phyloP scores from a whole-genome alignment of 2,888 invertebrate genomes.

The Hedychridium roseum region DNA sequence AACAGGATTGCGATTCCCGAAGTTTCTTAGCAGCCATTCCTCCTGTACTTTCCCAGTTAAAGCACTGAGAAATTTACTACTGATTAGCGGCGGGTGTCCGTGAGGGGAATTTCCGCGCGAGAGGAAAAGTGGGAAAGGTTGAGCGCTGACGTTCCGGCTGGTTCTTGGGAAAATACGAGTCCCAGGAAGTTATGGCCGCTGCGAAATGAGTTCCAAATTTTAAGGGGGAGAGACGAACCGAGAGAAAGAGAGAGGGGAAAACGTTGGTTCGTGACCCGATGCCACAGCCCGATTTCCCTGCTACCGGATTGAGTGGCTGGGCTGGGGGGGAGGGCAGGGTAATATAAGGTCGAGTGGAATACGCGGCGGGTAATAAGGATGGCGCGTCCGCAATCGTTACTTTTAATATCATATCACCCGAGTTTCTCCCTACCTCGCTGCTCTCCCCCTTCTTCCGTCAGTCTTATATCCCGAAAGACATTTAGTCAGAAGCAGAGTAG shows the following conservation, averaged over 20 bases:
- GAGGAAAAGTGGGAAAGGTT: no score
- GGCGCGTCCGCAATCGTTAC: conserved; percentile 48
- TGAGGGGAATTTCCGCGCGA: no score
- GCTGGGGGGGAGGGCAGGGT: conserved; percentile 19
- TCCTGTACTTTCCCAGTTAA: no score
- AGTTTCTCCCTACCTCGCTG: conserved; percentile 16
- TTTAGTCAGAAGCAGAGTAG: no score
- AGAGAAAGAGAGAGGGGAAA: neutral
- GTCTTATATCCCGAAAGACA: no score
- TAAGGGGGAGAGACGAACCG: conserved; percentile 8
- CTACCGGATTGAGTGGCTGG: conserved; percentile 27
- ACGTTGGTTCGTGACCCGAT: conserved; percentile 22
- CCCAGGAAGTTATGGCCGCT: no score
- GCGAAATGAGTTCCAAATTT: conserved; percentile 47
- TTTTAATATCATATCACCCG: conserved; percentile 44
- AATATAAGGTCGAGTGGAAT: conserved; percentile 46
- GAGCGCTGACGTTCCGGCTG: no score
- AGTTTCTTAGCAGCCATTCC: no score
- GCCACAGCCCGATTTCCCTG: conserved; percentile 16
- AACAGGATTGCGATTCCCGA: no score
- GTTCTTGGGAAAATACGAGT: no score
- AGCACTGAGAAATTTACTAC: no score
- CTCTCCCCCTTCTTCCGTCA: conserved; percentile 6
- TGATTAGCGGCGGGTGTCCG: no score
- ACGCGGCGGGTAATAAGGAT: conserved; percentile 50